Percentiles rank a stretch among this genome's conserved stretches.
Evolutionary conservation across 2,888 invertebrate genomes (phyloP).

Genomic region (Sepiola atlantica): DNA sequence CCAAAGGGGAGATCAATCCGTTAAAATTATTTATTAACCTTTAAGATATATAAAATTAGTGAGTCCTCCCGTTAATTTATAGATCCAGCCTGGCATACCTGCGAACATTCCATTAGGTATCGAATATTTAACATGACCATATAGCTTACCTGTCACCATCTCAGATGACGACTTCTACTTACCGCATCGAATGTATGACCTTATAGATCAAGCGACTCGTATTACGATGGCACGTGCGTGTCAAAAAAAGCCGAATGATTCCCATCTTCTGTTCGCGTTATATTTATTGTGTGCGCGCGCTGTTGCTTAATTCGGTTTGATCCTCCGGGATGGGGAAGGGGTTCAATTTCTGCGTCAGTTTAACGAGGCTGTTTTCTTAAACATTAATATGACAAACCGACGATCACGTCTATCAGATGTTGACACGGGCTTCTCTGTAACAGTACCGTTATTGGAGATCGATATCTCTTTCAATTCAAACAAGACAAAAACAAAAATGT

Average conservation of each 20-base stretch:
- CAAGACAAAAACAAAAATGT: neutral
- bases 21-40: neutral
- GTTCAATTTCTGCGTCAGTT: neutral
- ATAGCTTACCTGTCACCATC: neutral
- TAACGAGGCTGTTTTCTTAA: neutral
- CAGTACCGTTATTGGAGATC: neutral
- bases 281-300: neutral
- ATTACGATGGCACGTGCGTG: neutral
- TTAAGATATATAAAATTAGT: neutral
- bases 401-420: neutral
- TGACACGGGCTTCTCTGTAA: neutral
- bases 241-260: neutral
- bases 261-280: neutral
- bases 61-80: neutral
- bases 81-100: neutral
- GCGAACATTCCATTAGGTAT: neutral
- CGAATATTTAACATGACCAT: neutral
- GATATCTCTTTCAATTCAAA: neutral
- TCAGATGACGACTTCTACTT: neutral
- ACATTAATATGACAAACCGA: neutral
- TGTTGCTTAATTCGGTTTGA: neutral
- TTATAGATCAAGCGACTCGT: neutral
- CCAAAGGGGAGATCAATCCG: no score
- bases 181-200: neutral
- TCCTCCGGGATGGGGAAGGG: neutral